Evolutionary conservation across 92 coral and sea anemone genomes (phyloP), one percentile per base, ranked within the genome.

Genomic region (Palythoa grandiflora): DNA sequence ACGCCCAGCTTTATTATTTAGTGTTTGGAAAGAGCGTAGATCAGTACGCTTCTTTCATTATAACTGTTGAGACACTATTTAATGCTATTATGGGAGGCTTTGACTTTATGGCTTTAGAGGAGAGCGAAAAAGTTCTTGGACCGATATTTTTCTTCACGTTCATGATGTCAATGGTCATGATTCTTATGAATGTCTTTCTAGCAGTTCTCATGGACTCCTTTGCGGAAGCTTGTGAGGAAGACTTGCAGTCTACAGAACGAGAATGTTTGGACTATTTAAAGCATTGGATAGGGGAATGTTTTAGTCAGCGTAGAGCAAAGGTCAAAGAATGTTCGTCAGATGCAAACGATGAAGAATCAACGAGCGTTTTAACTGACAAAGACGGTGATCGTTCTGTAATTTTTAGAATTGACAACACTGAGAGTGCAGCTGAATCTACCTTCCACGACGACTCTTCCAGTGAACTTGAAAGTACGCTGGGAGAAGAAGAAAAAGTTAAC

Each of bases 201-300:
- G 92, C 99, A 4, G 94, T 97, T 60, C 92, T 97, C 1, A 95
- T 92, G 93, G 99, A 97, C 73, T 88, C 97, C 50, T 97, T 92
- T 83, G 95, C 92, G 37, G 94, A 95, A 36, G 99, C 96, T 9
- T 95, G 93, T n/a, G 97, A 94, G 6, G 94, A 96, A 28, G 73
- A 90, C 50, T 78, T 84, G 16, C 83, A 88, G 76, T 89, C 92
- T 38, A 87, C 88, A 71, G 99, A 97, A 60, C 78, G 86, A 16
- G 96, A 94, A 63, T 89, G 94, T 3, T 86, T 95, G 1, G 98
- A 97, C 9, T 89, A 90, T 74, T 54, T 90, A 20, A 63, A 68
- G 61, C 75, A 81, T 10, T 65, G 38, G 21, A 9, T 81, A 14
- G 75, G 16, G 14, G 75, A 81, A 61, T 81, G 19, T 35, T 81